phyloP scores from a whole-genome alignment of 2,797 vertebrate genomes.

The Pterois miles region DNA sequence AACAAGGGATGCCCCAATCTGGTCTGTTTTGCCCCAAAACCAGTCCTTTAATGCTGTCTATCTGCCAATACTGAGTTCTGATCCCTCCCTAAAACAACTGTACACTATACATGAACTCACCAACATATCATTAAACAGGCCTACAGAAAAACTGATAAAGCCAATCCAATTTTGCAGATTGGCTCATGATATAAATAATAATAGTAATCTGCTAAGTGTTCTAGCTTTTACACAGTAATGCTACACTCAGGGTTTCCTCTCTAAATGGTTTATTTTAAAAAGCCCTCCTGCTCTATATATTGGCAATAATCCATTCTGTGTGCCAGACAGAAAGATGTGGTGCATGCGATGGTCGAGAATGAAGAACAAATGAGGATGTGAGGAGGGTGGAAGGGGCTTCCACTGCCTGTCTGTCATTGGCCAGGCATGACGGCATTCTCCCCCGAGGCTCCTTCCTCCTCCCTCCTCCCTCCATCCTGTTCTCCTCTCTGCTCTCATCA shows the following conservation, averaged over 20 bases:
- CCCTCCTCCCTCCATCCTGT: conserved; percentile 67
- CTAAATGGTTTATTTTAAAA: conserved; percentile 32
- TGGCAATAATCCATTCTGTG: conserved; percentile 35
- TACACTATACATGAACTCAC: neutral
- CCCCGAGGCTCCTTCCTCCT: conserved; percentile 79
- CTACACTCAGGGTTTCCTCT: neutral
- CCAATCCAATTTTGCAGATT: neutral
- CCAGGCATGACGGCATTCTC: conserved; percentile 92
- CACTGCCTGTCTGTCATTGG: conserved; percentile 89
- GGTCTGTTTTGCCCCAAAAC: neutral
- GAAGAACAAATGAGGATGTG: conserved; percentile 63
- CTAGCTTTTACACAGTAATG: neutral
- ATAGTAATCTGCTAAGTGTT: neutral
- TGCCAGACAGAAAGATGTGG: conserved; percentile 39
- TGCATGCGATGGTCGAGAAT: conserved; percentile 41
- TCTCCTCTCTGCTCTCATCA: conserved; percentile 65
- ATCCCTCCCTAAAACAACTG: neutral
- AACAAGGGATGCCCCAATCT: neutral
- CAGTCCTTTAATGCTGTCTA: neutral
- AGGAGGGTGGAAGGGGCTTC: conserved; percentile 72
- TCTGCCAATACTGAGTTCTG: neutral
- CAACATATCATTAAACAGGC: neutral
- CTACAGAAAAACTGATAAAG: neutral
- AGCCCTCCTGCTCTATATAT: conserved; percentile 14
- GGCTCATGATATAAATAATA: neutral